phyloP scores from a whole-genome alignment of 2,113 vertebrate genomes.

The Corvus cornix region DNA sequence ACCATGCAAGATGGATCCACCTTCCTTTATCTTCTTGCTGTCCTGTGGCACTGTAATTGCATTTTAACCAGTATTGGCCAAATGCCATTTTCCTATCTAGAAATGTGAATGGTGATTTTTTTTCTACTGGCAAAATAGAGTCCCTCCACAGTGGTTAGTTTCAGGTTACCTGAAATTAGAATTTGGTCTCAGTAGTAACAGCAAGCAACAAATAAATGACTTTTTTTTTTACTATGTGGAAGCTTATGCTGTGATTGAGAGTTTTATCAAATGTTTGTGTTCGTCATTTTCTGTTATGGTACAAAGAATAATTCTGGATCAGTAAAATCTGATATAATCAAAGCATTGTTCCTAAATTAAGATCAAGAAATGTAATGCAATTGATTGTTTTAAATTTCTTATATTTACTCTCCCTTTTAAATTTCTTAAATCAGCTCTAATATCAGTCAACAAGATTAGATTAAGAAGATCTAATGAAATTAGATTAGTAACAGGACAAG shows the following conservation, averaged over 20 bases:
- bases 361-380: not conserved
- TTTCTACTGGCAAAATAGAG: not conserved
- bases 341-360: not conserved
- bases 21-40: not conserved
- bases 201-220: not conserved
- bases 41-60: not conserved
- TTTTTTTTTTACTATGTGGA: not conserved
- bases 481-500: not conserved
- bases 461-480: not conserved
- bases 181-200: not conserved
- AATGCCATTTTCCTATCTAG: not conserved
- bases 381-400: not conserved
- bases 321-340: not conserved
- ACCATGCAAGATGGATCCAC: not conserved
- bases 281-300: not conserved
- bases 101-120: not conserved
- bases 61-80: not conserved
- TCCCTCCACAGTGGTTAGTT: not conserved
- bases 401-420: not conserved
- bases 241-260: not conserved
- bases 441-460: not conserved
- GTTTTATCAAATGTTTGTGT: not conserved
- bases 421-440: not conserved
- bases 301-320: not conserved
- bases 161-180: not conserved